Base-by-base conservation (phyloP, 2,113 vertebrate genomes). In the Axis porcinus region DNA sequence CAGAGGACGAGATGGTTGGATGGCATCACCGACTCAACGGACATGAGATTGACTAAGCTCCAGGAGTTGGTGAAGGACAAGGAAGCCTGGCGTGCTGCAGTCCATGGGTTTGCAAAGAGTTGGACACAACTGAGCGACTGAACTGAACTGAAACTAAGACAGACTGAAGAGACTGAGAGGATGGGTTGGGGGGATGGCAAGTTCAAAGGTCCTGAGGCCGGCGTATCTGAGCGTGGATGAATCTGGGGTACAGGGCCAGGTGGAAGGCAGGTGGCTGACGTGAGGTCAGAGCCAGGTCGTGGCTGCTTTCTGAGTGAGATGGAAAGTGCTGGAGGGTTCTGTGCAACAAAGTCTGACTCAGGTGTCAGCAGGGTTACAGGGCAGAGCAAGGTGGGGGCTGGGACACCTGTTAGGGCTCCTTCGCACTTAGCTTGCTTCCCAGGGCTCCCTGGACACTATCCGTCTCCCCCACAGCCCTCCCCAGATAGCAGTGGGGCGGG, bases 161-260 rank as follows among this genome's bases (percentile, higher is more conserved):
- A 58, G 33, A 55, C 57, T 60, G 30, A 40, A 50, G 25, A 8
- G 36, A 27, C 36, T 3, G 55, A 58, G 47, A 8, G 54, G 3
- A 11, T 7, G 36, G 43, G 36, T 33, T 5, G 17, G 58, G 58
- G 25, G n/a, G 15, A 2, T 1, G 0, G 83, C 36, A 7, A 28
- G 47, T 4, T 13, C 64, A 28, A 60, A 79, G 70, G 74, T 40
- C 86, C 86, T 15, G 47, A 19, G 40, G 87, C 33, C 11, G 15
- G 52, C 0, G 6, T 13, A 21, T 10, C 9, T 50, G 57, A 40
- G 57, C 43, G 7, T 0, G 15, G 81, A 5, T 0, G 7, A 9
- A 47, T 52, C 17, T 50, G n/a, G 88, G 47, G 54, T 33, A 30
- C 33, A 11, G 21, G 91, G 47, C 40, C 33, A 40, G 43, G 74